These are phyloP conservation scores for Dysmachus trigonus DNA, from an alignment of 2,888 invertebrate genomes.

Conservation along the genomic window DNA sequence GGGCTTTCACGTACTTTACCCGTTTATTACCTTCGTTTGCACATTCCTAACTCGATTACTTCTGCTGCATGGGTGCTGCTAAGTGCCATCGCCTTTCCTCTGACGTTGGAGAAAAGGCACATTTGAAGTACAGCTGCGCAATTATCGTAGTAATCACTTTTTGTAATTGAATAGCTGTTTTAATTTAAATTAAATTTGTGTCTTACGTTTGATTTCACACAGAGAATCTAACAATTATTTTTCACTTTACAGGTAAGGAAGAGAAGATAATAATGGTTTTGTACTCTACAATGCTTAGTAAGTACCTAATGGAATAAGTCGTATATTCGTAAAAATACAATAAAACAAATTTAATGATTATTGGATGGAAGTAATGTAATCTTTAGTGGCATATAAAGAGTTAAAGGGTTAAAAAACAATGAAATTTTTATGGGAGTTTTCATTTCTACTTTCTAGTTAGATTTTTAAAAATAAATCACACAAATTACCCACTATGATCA, in stretches of 20 bases:
- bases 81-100: neutral
- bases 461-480: no score
- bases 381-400: no score
- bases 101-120: neutral
- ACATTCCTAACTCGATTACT: neutral
- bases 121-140: neutral
- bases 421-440: no score
- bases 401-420: no score
- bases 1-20: neutral
- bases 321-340: no score
- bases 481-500: no score
- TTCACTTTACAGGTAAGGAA: neutral
- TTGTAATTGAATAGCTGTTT: neutral
- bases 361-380: no score
- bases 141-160: neutral
- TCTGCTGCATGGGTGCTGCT: neutral
- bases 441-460: no score
- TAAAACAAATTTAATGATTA: no score
- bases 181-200: neutral
- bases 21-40: constrained; percentile 1
- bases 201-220: neutral
- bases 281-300: neutral
- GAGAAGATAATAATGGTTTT: neutral
- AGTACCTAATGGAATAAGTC: neutral
- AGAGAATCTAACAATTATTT: neutral